Percentiles rank a stretch among this genome's conserved stretches.
phyloP scores from a whole-genome alignment of 2,797 vertebrate genomes.

The Loriculus beryllinus region DNA sequence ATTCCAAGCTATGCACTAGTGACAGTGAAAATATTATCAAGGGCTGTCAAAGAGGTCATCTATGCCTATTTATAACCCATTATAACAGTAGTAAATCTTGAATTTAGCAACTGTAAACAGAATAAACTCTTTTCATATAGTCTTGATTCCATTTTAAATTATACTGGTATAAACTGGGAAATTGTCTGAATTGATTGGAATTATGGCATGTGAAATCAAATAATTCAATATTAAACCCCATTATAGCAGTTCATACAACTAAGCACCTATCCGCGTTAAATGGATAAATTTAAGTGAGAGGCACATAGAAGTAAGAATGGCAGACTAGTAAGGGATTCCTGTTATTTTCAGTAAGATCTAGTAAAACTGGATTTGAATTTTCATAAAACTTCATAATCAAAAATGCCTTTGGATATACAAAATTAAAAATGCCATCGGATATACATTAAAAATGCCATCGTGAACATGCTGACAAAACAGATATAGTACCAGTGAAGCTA shows the following conservation, averaged over 20 bases:
- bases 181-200: background rate
- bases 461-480: slow-evolving; percentile 46
- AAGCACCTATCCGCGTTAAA: background rate
- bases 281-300: background rate
- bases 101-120: background rate
- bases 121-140: slow-evolving; percentile 11
- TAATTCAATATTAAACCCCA: background rate
- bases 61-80: slow-evolving; percentile 25
- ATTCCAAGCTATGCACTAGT: background rate
- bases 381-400: background rate
- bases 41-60: background rate
- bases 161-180: background rate
- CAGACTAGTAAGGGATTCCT: background rate
- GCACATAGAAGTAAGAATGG: slow-evolving; percentile 5
- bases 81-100: slow-evolving; percentile 18
- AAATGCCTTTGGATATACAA: slow-evolving; percentile 10
- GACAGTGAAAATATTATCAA: background rate
- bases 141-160: background rate
- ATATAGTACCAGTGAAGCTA: slow-evolving; percentile 10
- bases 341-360: background rate
- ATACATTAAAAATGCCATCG: background rate
- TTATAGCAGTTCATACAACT: background rate
- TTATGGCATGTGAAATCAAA: background rate
- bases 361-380: slow-evolving; percentile 16
- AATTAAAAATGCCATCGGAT: slow-evolving; percentile 2